Evolutionary conservation across 2,797 vertebrate species (phyloP), one percentile per base, ranked within the genome.

Genomic region (Cottoperca gobio): DNA sequence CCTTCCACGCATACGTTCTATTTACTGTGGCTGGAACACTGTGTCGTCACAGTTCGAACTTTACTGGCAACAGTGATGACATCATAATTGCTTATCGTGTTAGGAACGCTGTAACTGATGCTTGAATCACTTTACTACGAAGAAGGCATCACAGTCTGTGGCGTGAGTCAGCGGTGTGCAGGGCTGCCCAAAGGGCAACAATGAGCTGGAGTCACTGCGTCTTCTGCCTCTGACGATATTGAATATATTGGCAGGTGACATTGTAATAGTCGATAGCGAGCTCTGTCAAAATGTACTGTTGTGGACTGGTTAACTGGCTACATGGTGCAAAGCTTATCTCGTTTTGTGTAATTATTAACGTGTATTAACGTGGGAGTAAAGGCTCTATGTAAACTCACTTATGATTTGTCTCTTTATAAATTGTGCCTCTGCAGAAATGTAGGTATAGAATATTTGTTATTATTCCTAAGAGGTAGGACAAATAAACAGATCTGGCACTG

Each of bases 121-220:
- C 80, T 73, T 59, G 71, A 84, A 77, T 85, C 83, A 69, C 78
- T 86, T 84, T 78, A 89, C 86, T 82, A 83, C 79, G 68, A 58
- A 33, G 70, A 9, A 24, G 13, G 54, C 83, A 33, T 60, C 80
- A 26, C 65, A 9, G 73, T 58, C 19, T 40, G 85, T 12, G 82
- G 59, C 67, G 82, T 89, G 91, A 89, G 87, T 90, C 84, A 91
- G 91, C 85, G 83, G 76, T 26, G 84, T 60, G 74, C 37, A 3
- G 19, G 66, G 69, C 31, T 28, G 31, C 26, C 31, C 53, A 58
- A 70, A 81, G 86, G 80, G 82, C 78, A 42, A 28, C 33, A 6
- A 24, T 28, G 70, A 40, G 39, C 63, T 28, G 63, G 39, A 49
- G 10, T 59, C 73, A 40, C 72, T 80, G 78, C 72, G 72, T 77